These are phyloP conservation scores for Heliconius charithonia DNA, from an alignment of 2,888 invertebrate species.

Conservation along the genomic window DNA sequence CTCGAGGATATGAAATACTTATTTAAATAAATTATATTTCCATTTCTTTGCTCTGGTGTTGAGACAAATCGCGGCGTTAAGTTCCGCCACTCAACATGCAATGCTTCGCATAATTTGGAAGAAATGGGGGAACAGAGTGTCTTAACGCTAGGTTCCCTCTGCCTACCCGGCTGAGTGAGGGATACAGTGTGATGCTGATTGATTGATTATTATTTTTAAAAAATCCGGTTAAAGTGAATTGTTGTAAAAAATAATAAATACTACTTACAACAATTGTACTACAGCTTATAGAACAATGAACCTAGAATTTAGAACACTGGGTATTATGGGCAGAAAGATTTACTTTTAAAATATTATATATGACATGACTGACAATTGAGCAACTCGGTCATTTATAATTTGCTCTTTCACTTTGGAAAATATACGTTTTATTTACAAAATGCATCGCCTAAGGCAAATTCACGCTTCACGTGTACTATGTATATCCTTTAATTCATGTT, in stretches of 20 bases:
- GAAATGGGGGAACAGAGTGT: too few relatives aligned
- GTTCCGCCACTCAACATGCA: too few relatives aligned
- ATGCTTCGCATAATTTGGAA: too few relatives aligned
- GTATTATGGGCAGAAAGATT: not conserved
- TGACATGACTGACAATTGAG: not conserved
- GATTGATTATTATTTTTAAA: too few relatives aligned
- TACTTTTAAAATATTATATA: not conserved
- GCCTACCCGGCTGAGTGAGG: too few relatives aligned
- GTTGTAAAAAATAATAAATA: not conserved
- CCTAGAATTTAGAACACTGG: not conserved
- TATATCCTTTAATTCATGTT: slow-evolving; percentile 8
- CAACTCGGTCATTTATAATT: not conserved
- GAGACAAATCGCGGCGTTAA: too few relatives aligned
- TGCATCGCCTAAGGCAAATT: not conserved
- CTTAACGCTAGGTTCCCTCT: too few relatives aligned
- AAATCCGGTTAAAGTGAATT: not conserved
- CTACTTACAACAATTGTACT: not conserved
- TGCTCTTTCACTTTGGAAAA: not conserved
- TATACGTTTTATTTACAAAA: not conserved
- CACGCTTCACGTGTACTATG: not conserved
- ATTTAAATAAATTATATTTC: too few relatives aligned
- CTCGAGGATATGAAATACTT: too few relatives aligned
- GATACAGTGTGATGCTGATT: too few relatives aligned
- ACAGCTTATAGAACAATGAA: not conserved
- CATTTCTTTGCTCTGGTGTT: too few relatives aligned